These are phyloP conservation scores for Anolis carolinensis DNA, from an alignment of 2,113 vertebrate species.

Conservation along the genomic window DNA sequence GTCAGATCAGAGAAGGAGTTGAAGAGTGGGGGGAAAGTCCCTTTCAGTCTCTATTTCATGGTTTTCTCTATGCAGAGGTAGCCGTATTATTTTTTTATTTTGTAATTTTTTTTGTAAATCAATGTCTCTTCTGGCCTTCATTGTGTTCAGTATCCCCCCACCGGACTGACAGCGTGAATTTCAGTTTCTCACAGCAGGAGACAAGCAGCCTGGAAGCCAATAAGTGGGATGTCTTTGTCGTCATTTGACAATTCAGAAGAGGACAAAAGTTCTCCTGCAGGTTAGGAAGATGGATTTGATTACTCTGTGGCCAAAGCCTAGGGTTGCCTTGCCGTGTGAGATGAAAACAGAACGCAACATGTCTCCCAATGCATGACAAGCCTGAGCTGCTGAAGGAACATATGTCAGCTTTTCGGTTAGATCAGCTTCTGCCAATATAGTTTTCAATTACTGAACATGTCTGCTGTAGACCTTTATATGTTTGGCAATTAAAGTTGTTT, in stretches of 20 bases:
- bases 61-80: constrained; percentile 55
- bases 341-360: neutral
- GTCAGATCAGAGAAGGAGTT: constrained; percentile 31
- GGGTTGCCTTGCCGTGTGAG: neutral
- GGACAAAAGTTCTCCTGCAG: constrained; percentile 63
- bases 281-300: constrained; percentile 57
- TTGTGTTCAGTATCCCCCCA: constrained; percentile 53
- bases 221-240: constrained; percentile 55
- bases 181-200: constrained; percentile 66
- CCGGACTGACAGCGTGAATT: constrained; percentile 62
- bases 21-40: constrained; percentile 44
- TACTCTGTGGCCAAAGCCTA: constrained; percentile 14
- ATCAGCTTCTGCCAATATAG: neutral
- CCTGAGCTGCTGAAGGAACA: neutral
- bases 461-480: neutral
- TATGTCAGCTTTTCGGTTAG: constrained; percentile 19
- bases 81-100: constrained; percentile 25
- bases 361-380: neutral
- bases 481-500: neutral
- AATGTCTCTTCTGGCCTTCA: constrained; percentile 61
- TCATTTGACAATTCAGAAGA: constrained; percentile 53
- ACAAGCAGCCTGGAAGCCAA: constrained; percentile 65
- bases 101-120: constrained; percentile 54
- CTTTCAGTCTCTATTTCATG: constrained; percentile 71
- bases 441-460: neutral